A percentile compares a stretch with the other conserved stretches of the same genome.
Evolutionary conservation across 2,888 invertebrate genomes (phyloP).

Genomic region (Pherbina coryleti): DNA sequence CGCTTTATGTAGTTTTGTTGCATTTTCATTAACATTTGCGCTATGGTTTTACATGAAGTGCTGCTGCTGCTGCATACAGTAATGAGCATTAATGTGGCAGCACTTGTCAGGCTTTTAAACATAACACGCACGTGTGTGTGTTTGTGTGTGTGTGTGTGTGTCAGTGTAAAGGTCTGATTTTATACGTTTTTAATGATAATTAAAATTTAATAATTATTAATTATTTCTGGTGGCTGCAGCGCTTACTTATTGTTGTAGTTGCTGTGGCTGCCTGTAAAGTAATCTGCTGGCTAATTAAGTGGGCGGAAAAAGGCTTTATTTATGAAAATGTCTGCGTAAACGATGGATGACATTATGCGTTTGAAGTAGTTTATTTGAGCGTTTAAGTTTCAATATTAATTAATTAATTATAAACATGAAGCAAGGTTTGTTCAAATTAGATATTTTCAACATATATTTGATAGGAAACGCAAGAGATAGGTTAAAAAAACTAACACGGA

Average conservation of each 20-base stretch:
- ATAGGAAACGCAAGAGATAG: background rate
- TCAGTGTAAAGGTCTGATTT: background rate
- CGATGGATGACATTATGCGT: background rate
- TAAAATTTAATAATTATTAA: constrained; percentile 45
- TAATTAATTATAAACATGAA: constrained; percentile 43
- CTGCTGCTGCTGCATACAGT: constrained; percentile 16
- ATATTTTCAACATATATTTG: background rate
- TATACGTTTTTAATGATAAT: constrained; percentile 52
- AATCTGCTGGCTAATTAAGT: constrained; percentile 64
- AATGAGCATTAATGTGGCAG: constrained; percentile 27
- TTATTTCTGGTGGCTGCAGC: constrained; percentile 27
- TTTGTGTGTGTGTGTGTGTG: background rate
- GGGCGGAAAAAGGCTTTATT: constrained; percentile 57
- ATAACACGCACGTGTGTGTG: background rate
- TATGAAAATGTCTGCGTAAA: constrained; percentile 29
- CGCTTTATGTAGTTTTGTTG: background rate
- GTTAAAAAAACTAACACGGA: too few species aligned
- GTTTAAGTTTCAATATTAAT: constrained; percentile 41
- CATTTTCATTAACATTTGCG: background rate
- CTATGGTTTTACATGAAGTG: background rate
- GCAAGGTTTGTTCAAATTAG: background rate
- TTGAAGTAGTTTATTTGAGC: constrained; percentile 30
- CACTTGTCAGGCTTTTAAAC: constrained; percentile 12
- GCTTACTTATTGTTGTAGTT: constrained; percentile 13
- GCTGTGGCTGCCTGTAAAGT: constrained; percentile 6